Base-by-base conservation (phyloP, 2,797 vertebrate species). In the Miichthys miiuy region DNA sequence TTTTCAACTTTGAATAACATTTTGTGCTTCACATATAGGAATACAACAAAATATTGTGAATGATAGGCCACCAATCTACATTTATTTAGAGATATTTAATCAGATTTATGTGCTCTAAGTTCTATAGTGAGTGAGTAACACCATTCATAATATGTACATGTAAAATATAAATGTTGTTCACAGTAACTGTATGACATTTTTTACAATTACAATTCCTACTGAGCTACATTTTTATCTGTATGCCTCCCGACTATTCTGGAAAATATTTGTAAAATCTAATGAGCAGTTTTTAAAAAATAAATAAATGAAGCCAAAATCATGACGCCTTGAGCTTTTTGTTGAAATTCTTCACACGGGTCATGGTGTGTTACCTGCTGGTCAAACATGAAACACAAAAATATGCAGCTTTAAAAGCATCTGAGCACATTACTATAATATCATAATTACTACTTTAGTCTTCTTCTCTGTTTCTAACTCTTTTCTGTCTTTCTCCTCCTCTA, bases 271-370 rank as follows among this genome's bases (percentile, higher is more conserved):
- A 55, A 72, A 71, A 55, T 70, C 23, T 16, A 70, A 55, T 30
- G 2, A 75, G 9, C 3, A 65, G 41, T 63, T 75, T 55, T 9
- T 66, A 55, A 42, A 25, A 41, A 44, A 58, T 18, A 69, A 61
- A 78, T 11, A 21, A 81, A 86, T 56, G 51, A 78, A 85, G 58
- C 0, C n/a, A 69, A 41, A 52, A 3, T 68, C 46, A 52, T 3
- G 38, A 12, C 16, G 27, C 46, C 38, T 62, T 17, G 11, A 74
- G n/a, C 3, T 63, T 68, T 76, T 72, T 70, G 46, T 68, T 77
- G 25, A 65, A 60, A 60, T 48, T 46, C 27, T n/a, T 34, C 21
- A 5, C 6, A 41, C 17, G 6, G 21, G 21, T 47, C 23, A 9
- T 1, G 20, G 27, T 52, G 41, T 23, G n/a, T 42, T 73, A 60